Conservation (phyloP, 2,888 invertebrate genomes). For the Lucinisca nassula region DNA sequence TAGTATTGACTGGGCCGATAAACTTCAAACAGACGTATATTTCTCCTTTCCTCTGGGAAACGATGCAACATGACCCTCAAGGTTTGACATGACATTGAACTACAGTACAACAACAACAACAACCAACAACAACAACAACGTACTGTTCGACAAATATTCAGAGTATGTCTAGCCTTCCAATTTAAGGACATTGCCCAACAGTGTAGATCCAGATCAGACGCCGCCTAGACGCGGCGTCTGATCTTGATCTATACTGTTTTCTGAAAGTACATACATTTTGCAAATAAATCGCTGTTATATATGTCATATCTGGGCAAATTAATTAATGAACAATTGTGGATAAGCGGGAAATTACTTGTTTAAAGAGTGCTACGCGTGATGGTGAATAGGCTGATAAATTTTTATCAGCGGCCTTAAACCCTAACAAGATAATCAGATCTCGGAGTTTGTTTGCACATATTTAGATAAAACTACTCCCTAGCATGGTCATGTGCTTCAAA, state of each 20-base stretch:
- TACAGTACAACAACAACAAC: no score
- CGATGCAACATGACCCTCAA: no score
- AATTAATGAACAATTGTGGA: no score
- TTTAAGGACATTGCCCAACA: no score
- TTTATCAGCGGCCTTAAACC: background rate
- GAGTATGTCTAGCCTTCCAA: background rate
- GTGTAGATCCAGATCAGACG: no score
- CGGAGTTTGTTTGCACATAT: background rate
- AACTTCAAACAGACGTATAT: no score
- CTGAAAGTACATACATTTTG: background rate
- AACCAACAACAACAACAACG: no score
- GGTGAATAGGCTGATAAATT: conserved; percentile 1
- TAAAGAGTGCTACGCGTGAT: background rate
- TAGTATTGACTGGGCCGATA: no score
- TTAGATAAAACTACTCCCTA: background rate
- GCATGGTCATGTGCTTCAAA: background rate
- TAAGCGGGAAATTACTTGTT: background rate
- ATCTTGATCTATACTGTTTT: background rate
- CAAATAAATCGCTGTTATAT: background rate
- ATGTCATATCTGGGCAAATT: background rate
- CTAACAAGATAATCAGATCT: background rate
- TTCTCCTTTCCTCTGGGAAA: no score
- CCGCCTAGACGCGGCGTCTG: background rate
- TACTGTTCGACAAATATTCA: background rate
- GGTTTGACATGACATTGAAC: no score